phyloP scores from a whole-genome alignment of 2,113 vertebrate species.

The Marmota flaviventris region DNA sequence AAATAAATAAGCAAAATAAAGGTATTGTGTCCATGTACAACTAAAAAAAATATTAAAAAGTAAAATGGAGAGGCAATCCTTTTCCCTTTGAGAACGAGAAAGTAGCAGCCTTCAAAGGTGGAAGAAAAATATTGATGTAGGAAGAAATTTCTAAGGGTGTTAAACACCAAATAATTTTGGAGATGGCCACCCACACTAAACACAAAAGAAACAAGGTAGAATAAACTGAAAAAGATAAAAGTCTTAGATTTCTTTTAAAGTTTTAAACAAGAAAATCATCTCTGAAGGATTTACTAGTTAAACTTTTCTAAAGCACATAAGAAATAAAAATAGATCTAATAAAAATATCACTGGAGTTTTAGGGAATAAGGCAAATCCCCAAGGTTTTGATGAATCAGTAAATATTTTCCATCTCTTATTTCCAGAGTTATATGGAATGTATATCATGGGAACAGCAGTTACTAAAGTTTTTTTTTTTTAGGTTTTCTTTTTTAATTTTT shows the following conservation, averaged over 20 bases:
- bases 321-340: conserved; percentile 33
- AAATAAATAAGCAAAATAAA: background rate
- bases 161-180: background rate
- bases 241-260: background rate
- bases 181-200: background rate
- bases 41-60: too few species aligned
- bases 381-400: conserved; percentile 3
- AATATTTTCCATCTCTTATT: background rate
- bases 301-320: conserved; percentile 29
- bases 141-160: background rate
- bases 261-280: background rate
- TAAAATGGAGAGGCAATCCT: background rate
- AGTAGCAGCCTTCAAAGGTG: background rate
- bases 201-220: background rate
- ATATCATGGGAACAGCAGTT: background rate
- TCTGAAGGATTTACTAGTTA: background rate
- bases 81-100: background rate
- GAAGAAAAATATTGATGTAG: background rate
- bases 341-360: conserved; percentile 8
- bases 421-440: background rate
- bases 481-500: too few species aligned
- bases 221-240: background rate
- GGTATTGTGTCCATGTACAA: too few species aligned
- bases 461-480: background rate
- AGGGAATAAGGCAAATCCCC: background rate